These are phyloP conservation scores for Grantiella picta DNA, from an alignment of 2,113 vertebrate genomes.

Conservation along the genomic window DNA sequence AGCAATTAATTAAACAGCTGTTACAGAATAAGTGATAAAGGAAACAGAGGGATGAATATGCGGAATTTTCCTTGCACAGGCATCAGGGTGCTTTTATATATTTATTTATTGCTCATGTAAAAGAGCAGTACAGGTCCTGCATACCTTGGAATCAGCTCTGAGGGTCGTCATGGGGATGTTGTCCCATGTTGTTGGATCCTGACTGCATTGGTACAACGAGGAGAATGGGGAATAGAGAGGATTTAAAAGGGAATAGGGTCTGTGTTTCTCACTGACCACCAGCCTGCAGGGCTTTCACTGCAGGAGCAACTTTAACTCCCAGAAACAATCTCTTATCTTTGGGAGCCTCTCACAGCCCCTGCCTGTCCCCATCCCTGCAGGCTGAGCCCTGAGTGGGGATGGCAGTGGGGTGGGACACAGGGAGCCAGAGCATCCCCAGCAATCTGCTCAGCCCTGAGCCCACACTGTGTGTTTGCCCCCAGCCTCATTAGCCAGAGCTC, in stretches of 20 bases:
- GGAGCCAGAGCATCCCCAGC: not conserved
- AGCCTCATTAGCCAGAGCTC: not conserved
- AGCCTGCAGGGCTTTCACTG: not conserved
- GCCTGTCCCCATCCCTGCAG: not conserved
- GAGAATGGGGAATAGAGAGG: not conserved
- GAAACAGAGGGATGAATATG: constrained; percentile 50
- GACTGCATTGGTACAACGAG: not conserved
- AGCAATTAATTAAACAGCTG: constrained; percentile 77
- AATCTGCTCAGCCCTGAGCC: not conserved
- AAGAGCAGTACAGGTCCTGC: not conserved
- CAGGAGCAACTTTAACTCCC: not conserved
- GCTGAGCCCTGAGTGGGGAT: not conserved
- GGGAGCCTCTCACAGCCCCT: not conserved
- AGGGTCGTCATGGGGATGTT: not conserved
- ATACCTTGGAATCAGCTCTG: not conserved
- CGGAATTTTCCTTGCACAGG: constrained; percentile 35
- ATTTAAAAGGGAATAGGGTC: not conserved
- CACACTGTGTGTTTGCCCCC: not conserved
- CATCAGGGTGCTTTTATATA: constrained; percentile 16
- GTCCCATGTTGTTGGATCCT: not conserved
- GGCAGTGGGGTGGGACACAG: not conserved
- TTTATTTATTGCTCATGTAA: not conserved
- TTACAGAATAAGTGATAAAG: constrained; percentile 73
- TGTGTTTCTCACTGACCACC: not conserved
- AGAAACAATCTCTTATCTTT: not conserved